phyloP scores from a whole-genome alignment of 1,140 invertebrate species.

The Brachionus manjavacas region DNA sequence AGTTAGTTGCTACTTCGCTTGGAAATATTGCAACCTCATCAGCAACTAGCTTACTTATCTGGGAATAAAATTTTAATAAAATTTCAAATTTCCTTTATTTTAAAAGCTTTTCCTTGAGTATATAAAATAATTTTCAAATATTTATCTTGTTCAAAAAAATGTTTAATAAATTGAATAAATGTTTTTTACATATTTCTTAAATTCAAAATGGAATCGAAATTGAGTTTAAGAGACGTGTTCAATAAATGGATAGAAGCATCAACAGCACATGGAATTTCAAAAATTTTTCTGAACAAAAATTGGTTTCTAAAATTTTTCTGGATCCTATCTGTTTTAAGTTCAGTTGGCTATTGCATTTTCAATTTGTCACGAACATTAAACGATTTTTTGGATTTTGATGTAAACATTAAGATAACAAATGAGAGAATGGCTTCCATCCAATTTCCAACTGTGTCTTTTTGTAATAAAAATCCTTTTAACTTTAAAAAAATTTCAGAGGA shows the following conservation, averaged over 20 bases:
- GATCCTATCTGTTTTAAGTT: not conserved
- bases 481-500: not conserved
- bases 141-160: too few relatives aligned
- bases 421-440: not conserved
- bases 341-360: not conserved
- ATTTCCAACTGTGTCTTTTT: conserved; percentile 8
- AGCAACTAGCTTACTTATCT: not conserved
- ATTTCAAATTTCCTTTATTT: not conserved
- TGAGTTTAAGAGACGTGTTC: too few relatives aligned
- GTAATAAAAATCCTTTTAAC: not conserved
- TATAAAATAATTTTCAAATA: too few relatives aligned
- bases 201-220: too few relatives aligned
- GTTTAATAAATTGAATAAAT: too few relatives aligned
- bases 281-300: not conserved
- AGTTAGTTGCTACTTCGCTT: not conserved
- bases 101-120: not conserved
- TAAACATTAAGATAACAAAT: not conserved
- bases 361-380: not conserved
- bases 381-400: not conserved
- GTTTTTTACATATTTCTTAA: too few relatives aligned
- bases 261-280: conserved; percentile 19
- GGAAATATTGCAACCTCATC: not conserved
- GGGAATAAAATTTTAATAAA: not conserved
- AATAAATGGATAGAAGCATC: not conserved
- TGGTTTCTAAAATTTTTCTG: not conserved